Percentiles rank a stretch among this genome's conserved stretches.
phyloP scores from a whole-genome alignment of 2,888 invertebrate species.

The Epistrophe eligans region DNA sequence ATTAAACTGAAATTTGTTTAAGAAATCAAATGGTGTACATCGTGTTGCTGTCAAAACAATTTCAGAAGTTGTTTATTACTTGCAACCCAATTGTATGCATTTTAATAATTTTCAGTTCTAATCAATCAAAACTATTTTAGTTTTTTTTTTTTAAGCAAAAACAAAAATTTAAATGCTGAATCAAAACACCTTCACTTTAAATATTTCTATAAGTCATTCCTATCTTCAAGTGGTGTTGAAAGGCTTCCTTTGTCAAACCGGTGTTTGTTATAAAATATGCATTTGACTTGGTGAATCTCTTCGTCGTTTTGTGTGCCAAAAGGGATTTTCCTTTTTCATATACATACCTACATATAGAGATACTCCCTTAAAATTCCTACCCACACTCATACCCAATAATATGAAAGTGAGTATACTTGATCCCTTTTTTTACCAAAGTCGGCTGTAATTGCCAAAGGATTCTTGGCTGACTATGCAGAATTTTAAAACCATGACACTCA shows the following conservation, averaged over 20 bases:
- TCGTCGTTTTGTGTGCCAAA: background rate
- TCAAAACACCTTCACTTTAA: background rate
- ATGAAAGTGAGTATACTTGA: background rate
- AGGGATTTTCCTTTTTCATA: background rate
- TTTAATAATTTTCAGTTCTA: background rate
- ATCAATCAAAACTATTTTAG: background rate
- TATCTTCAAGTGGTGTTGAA: background rate
- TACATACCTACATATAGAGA: too few species aligned
- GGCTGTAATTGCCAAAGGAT: conserved; percentile 15
- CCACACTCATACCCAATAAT: background rate
- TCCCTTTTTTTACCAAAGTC: conserved; percentile 1
- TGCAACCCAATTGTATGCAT: too few species aligned
- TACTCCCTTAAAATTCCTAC: background rate
- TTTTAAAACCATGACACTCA: conserved; percentile 16
- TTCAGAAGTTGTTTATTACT: too few species aligned
- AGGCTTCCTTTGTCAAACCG: background rate
- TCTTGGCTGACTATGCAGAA: conserved; percentile 21
- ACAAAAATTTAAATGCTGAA: background rate
- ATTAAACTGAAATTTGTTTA: too few species aligned
- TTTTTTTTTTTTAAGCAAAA: background rate
- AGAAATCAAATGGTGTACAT: too few species aligned
- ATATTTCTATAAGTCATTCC: background rate
- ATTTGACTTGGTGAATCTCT: conserved; percentile 2
- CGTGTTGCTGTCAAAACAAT: too few species aligned
- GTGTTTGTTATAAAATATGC: background rate